Evolutionary conservation across 2,888 invertebrate species (phyloP).

Genomic region (Drosophila nr. medialis): DNA sequence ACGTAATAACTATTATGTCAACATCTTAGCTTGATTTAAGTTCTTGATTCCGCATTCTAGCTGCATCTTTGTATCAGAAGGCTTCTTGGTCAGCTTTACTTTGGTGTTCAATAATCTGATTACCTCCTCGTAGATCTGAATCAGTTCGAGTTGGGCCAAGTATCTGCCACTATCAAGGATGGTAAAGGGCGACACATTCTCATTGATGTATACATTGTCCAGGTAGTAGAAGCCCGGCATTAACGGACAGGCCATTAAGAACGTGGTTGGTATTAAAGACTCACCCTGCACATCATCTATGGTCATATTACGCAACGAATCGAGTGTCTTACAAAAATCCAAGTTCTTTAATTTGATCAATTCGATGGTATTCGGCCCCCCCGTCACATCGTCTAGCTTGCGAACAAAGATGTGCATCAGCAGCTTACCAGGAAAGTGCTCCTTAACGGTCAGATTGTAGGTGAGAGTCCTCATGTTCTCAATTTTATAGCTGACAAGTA

Average conservation of each 20-base stretch:
- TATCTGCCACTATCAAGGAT: constrained; percentile 64
- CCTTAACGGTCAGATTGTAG: constrained; percentile 66
- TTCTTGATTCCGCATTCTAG: background rate
- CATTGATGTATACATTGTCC: constrained; percentile 34
- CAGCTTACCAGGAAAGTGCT: constrained; percentile 73
- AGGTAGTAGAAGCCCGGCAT: constrained; percentile 76
- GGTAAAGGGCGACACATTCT: constrained; percentile 43
- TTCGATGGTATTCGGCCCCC: constrained; percentile 41
- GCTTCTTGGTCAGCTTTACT: constrained; percentile 44
- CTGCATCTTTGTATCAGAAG: constrained; percentile 1
- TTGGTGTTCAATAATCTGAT: constrained; percentile 63
- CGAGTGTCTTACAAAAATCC: constrained; percentile 76
- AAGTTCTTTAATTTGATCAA: constrained; percentile 65
- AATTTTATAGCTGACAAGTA: constrained; percentile 56
- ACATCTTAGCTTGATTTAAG: background rate
- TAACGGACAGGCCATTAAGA: constrained; percentile 73
- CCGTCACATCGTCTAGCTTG: constrained; percentile 45
- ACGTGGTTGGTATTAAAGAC: constrained; percentile 60
- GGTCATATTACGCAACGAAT: constrained; percentile 66
- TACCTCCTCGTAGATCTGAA: constrained; percentile 77
- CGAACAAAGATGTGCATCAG: constrained; percentile 73
- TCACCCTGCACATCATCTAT: constrained; percentile 32
- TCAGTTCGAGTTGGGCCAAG: constrained; percentile 65
- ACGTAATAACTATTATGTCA: background rate
- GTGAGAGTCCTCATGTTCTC: constrained; percentile 43